Evolutionary conservation across 2,888 invertebrate genomes (phyloP).

Genomic region (Petrophora chlorosata): DNA sequence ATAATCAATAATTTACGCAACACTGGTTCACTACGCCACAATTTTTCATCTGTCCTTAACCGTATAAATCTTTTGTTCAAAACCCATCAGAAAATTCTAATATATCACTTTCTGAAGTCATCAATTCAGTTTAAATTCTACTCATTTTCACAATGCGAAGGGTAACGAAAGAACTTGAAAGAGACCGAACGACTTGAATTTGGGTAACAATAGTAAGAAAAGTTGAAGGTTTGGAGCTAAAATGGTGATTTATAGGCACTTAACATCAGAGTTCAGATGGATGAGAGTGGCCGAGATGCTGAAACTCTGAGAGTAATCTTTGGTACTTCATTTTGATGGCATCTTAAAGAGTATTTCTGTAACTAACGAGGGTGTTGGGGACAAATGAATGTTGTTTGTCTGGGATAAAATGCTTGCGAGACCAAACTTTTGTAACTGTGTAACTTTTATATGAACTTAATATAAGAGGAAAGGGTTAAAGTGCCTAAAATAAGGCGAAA

Average conservation of each 20-base stretch:
- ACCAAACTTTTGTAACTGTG: slow-evolving; percentile 22
- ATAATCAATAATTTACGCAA: slow-evolving; percentile 26
- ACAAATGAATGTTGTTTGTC: slow-evolving; percentile 36
- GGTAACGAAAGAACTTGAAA: slow-evolving; percentile 40
- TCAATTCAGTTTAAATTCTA: slow-evolving; percentile 35
- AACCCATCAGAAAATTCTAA: slow-evolving; percentile 14
- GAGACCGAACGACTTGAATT: slow-evolving; percentile 32
- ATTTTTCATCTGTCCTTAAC: slow-evolving; percentile 13
- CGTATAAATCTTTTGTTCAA: slow-evolving; percentile 20
- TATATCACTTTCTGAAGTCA: slow-evolving; percentile 27
- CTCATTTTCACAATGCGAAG: slow-evolving; percentile 36
- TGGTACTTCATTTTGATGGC: slow-evolving; percentile 47
- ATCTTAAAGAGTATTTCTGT: slow-evolving; percentile 34
- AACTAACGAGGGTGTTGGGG: slow-evolving; percentile 15
- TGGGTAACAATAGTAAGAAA: slow-evolving; percentile 36
- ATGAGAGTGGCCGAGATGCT: slow-evolving; percentile 36
- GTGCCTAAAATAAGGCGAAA: background rate
- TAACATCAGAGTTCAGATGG: slow-evolving; percentile 46
- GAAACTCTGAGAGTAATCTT: slow-evolving; percentile 47
- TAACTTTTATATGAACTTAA: slow-evolving; percentile 10
- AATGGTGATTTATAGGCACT: slow-evolving; percentile 54
- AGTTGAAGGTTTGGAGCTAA: slow-evolving; percentile 28
- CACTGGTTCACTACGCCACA: slow-evolving; percentile 11
- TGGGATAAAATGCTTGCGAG: slow-evolving; percentile 19
- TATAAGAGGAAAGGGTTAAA: slow-evolving; percentile 1